Evolutionary conservation across 2,888 invertebrate genomes (phyloP).

Genomic region (Acleris literana): DNA sequence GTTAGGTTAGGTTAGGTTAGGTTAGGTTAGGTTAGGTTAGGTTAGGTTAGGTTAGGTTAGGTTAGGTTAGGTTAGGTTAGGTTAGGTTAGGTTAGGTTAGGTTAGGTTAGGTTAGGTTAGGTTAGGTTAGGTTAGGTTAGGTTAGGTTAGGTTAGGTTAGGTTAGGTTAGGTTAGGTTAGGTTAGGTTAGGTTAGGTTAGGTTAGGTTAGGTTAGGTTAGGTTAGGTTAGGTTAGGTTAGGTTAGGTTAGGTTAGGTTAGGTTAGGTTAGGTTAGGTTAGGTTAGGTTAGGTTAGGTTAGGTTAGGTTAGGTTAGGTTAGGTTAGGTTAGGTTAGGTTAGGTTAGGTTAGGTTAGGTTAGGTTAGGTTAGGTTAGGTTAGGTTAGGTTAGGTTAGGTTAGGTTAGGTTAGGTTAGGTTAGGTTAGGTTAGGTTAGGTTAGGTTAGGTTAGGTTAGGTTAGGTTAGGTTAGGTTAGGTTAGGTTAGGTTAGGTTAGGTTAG

Average conservation of each 20-base stretch:
- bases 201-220: slow-evolving; percentile 5
- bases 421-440: slow-evolving; percentile 5
- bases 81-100: slow-evolving; percentile 5
- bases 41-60: slow-evolving; percentile 5
- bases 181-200: slow-evolving; percentile 5
- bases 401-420: slow-evolving; percentile 5
- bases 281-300: slow-evolving; percentile 5
- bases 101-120: slow-evolving; percentile 5
- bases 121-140: slow-evolving; percentile 5
- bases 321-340: slow-evolving; percentile 5
- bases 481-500: slow-evolving; percentile 5
- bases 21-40: slow-evolving; percentile 5
- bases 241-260: slow-evolving; percentile 5
- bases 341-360: slow-evolving; percentile 5
- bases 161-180: slow-evolving; percentile 5
- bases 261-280: slow-evolving; percentile 5
- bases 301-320: slow-evolving; percentile 5
- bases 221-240: slow-evolving; percentile 5
- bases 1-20: slow-evolving; percentile 5
- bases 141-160: slow-evolving; percentile 5
- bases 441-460: slow-evolving; percentile 5
- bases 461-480: slow-evolving; percentile 5
- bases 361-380: slow-evolving; percentile 5
- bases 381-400: slow-evolving; percentile 5
- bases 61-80: slow-evolving; percentile 5